Percentiles rank a stretch among this genome's conserved stretches.
Evolutionary conservation across 2,797 vertebrate genomes (phyloP).

Genomic region (Vespertilio murinus): DNA sequence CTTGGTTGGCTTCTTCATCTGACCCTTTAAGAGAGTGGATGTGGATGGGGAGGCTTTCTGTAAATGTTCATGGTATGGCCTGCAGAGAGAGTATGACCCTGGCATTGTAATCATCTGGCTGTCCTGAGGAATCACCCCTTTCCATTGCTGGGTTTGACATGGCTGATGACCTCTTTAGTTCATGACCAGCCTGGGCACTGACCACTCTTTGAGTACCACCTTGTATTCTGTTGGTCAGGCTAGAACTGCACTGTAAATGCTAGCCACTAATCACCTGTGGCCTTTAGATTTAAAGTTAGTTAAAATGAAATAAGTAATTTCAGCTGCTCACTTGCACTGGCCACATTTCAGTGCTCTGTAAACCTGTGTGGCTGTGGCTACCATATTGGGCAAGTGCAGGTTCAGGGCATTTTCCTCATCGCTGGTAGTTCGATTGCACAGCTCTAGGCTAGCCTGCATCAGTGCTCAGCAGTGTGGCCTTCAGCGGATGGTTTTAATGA

Average conservation of each 20-base stretch:
- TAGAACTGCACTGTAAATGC: not conserved
- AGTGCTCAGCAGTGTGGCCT: not conserved
- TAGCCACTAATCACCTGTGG: not conserved
- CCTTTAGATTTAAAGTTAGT: conserved; percentile 18
- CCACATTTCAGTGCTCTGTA: not conserved
- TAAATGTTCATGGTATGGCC: not conserved
- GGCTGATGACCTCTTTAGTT: not conserved
- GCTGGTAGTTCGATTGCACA: not conserved
- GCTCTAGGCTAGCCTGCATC: not conserved
- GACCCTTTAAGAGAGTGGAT: not conserved
- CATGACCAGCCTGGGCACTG: not conserved
- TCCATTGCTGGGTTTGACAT: not conserved
- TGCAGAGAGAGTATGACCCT: not conserved
- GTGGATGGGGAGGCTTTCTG: fast-evolving
- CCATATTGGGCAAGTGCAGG: not conserved
- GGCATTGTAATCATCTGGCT: not conserved
- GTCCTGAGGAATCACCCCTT: not conserved
- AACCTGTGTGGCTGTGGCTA: not conserved
- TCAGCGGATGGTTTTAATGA: not conserved
- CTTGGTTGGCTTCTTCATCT: not conserved
- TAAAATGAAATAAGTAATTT: not conserved
- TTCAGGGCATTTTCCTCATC: not conserved
- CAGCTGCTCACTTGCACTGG: not conserved
- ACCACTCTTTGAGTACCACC: not conserved
- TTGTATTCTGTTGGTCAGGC: not conserved